These are phyloP conservation scores for Porphyrio hochstetteri DNA, from an alignment of 2,113 vertebrate species.

Conservation along the genomic window DNA sequence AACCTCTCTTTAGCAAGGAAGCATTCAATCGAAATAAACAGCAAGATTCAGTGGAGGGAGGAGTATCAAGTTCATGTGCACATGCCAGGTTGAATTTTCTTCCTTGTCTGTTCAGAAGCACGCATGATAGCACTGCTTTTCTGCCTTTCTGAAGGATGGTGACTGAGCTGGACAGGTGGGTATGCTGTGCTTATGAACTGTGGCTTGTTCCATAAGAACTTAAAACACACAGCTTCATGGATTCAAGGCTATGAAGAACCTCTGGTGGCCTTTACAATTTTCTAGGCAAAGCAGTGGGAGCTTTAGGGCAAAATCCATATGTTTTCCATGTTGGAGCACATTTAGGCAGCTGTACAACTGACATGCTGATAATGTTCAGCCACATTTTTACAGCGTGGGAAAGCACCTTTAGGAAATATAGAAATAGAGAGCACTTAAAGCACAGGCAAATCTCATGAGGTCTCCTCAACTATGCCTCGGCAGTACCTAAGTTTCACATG, in stretches of 20 bases:
- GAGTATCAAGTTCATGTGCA: background rate
- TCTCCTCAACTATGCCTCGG: background rate
- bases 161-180: background rate
- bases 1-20: background rate
- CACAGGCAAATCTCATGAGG: background rate
- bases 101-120: background rate
- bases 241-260: background rate
- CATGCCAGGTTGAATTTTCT: background rate
- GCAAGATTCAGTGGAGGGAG: background rate
- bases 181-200: background rate
- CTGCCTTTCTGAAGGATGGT: background rate
- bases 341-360: background rate
- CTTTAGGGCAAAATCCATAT: background rate
- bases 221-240: background rate
- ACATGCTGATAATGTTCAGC: background rate
- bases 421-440: background rate
- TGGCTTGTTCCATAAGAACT: background rate
- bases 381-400: background rate
- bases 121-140: background rate
- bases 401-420: background rate
- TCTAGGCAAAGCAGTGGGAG: background rate
- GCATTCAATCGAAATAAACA: background rate
- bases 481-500: background rate
- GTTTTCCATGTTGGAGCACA: background rate
- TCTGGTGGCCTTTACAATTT: background rate